Evolutionary conservation across 2,888 invertebrate genomes (phyloP).

Genomic region (Ennomos fuscantarius): DNA sequence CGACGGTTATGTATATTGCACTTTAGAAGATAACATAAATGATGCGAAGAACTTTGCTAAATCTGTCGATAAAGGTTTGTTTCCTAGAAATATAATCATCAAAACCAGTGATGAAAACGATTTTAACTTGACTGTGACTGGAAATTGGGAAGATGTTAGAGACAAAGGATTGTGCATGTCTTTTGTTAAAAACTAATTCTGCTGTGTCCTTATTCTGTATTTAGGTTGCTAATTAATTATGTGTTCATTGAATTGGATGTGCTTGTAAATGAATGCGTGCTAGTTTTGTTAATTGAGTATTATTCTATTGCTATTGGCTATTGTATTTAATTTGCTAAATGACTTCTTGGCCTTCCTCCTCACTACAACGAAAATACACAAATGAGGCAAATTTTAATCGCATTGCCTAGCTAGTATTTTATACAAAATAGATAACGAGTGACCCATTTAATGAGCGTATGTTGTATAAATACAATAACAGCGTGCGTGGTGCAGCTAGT

Average conservation of each 20-base stretch:
- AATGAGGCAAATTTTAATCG: too few relatives aligned
- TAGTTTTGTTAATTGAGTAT: constrained; percentile 3
- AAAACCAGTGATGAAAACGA: constrained; percentile 10
- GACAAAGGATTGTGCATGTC: constrained; percentile 51
- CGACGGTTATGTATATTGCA: constrained; percentile 31
- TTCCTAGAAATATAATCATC: constrained; percentile 38
- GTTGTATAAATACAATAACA: too few relatives aligned
- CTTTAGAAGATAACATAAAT: constrained; percentile 33
- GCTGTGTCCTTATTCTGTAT: neutral
- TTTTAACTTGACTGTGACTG: constrained; percentile 27
- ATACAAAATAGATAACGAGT: too few relatives aligned
- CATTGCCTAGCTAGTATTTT: too few relatives aligned
- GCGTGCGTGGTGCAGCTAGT: too few relatives aligned
- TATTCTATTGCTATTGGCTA: neutral
- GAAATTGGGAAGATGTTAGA: constrained; percentile 50
- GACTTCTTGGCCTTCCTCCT: too few relatives aligned
- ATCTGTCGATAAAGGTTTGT: constrained; percentile 36
- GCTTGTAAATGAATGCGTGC: constrained; percentile 1
- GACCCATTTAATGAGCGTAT: too few relatives aligned
- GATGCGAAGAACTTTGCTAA: constrained; percentile 38
- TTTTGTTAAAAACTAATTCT: constrained; percentile 10
- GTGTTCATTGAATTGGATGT: neutral
- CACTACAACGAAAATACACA: too few relatives aligned
- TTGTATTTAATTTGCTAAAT: neutral
- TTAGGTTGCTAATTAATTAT: neutral